Evolutionary conservation across 2,113 vertebrate genomes (phyloP), one percentile per base, ranked within the genome.

Genomic region (Sinocyclocheilus rhinocerous): DNA sequence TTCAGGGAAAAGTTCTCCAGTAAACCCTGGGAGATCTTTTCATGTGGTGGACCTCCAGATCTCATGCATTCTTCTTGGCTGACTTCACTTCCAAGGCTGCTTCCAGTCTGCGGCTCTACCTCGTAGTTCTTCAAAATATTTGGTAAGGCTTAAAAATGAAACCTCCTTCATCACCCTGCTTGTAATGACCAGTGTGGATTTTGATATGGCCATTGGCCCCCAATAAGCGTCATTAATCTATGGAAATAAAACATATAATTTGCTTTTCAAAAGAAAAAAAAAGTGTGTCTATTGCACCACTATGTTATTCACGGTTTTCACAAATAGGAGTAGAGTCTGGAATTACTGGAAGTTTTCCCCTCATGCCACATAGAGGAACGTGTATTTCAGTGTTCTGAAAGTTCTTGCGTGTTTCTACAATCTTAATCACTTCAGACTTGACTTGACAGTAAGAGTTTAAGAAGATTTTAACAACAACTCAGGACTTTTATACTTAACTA

Each of bases 21-120:
- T 85, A 88, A 89, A 57, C 76, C 85, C 81, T 76, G 73, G 80
- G 81, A 88, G 84, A 16, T 59, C 52, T 81, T 94, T 94, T 93
- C 84, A 93, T 94, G 93, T 92, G 93, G 92, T 84, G 63, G 78
- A 85, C 91, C 89, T 90, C 87, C 69, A 88, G 86, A 81, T 90
- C 86, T 81, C 22, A 69, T 87, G 83, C 91, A 92, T 94, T 93
- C 89, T 90, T 89, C 33, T 67, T 55, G 70, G n/a, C 85, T 93
- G 90, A 93, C 84, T 90, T 92, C 89, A 93, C 89, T 92, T 90
- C 91, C 90, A 89, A 42, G 81, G n/a, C 83, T 73, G 76, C 9
- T 73, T 75, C 42, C 16, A 63, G 85, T 86, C 83, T 84, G 76
- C 26, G 20, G 69, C 76, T 70, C 87, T 89, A 70, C 84, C 65